Conservation (phyloP, 1,140 invertebrate species). For the Schlechtendalia chinensis region DNA sequence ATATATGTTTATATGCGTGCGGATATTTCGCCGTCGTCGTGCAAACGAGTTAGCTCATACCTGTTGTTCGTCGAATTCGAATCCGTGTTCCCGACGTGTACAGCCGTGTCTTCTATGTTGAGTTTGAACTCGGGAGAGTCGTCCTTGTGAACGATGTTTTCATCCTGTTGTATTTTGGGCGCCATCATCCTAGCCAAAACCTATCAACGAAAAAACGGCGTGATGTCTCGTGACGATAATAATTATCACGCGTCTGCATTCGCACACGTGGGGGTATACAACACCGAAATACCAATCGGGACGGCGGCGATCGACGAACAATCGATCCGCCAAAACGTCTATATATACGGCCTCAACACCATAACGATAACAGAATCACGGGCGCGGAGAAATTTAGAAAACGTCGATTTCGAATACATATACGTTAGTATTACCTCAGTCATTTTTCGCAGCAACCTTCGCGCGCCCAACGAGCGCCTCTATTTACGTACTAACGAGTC, state of each 20-base stretch:
- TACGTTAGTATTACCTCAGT: neutral
- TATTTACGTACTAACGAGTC: neutral
- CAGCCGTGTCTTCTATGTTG: constrained; percentile 39
- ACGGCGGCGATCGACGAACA: neutral
- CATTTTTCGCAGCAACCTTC: neutral
- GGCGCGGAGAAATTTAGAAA: neutral
- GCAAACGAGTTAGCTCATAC: constrained; percentile 13
- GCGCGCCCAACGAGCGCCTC: too few relatives aligned
- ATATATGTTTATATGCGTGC: neutral
- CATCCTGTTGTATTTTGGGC: constrained; percentile 52
- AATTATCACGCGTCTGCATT: neutral
- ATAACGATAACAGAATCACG: neutral
- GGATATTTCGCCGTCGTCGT: neutral
- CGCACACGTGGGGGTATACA: neutral
- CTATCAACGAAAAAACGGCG: neutral
- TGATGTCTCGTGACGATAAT: too few relatives aligned
- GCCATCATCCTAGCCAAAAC: constrained; percentile 53
- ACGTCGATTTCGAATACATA: neutral
- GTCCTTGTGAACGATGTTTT: constrained; percentile 37
- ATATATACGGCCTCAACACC: neutral
- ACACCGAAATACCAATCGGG: neutral
- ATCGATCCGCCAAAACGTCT: neutral
- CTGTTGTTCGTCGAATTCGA: constrained; percentile 52
- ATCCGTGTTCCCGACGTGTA: constrained; percentile 48
- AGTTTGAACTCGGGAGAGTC: constrained; percentile 36